Evolutionary conservation across 1,140 invertebrate genomes (phyloP).

Genomic region (Caerostris darwini): DNA sequence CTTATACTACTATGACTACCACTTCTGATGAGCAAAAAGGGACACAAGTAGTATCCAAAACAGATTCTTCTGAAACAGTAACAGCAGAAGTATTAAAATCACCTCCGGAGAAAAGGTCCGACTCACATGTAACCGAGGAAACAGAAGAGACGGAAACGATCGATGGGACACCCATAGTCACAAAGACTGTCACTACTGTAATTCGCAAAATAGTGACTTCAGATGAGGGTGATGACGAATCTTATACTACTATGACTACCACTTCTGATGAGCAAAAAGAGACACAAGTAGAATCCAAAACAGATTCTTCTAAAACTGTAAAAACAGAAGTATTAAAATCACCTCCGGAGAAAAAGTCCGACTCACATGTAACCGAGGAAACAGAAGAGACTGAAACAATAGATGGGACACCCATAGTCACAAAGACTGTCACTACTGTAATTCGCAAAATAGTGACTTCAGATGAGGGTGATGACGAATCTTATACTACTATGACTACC

Average conservation of each 20-base stretch:
- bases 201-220: background rate
- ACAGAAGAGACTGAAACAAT: background rate
- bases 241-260: no score
- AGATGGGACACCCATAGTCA: background rate
- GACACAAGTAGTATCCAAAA: background rate
- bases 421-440: background rate
- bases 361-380: background rate
- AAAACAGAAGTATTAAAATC: background rate
- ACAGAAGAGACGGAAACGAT: background rate
- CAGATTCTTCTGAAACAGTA: background rate
- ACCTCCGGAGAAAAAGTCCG: background rate
- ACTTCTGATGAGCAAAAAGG: background rate
- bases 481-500: no score
- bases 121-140: no score
- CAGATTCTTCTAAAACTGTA: background rate
- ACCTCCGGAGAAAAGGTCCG: no score
- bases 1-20: background rate
- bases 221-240: background rate
- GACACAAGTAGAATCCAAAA: no score
- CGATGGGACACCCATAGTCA: background rate
- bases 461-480: background rate
- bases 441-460: background rate
- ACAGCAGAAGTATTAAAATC: background rate
- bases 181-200: conserved; percentile 10
- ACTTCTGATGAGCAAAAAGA: no score